Base-by-base conservation (phyloP, 2,113 vertebrate genomes). In the Tricholaema leucomelas region DNA sequence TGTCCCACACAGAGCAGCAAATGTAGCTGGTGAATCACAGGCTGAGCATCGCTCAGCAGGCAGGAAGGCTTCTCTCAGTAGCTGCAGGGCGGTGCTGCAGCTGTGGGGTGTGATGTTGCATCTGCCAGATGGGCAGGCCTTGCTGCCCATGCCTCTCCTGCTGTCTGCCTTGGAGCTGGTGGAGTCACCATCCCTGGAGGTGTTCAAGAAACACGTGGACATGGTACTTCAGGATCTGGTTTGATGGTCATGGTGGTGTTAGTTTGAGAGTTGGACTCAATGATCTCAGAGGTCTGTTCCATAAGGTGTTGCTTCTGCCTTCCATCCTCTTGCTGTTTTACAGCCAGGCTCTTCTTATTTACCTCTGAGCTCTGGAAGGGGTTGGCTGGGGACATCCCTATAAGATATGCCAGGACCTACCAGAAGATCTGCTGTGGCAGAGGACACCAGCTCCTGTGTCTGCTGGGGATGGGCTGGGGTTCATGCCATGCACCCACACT, bases 401-500 rank as follows among this genome's bases (percentile, higher is more conserved):
- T 3, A 6, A 27, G 3, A 27, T 6, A 4, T 61, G 5, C 64
- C 67, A 42, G 58, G 13, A 46, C 18, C 25, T 27, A 54, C 20
- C 27, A 14, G 91, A 40, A 69, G 60, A 65, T 69, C 31, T 0
- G 0, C 55, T 20, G 50, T 15, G 69, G 25, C 5, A 12, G n/a
- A 46, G n/a, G 65, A 46, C 36, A 38, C 7, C 38, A 56, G 27
- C 55, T 67, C 56, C 60, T 33, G 30, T 35, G 27, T 31, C 55
- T 16, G 1, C 4, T 13, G 56, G 38, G n/a, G 40, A 42, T 0
- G 6, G 55, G 19, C 36, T 81, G 59, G n/a, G 35, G 8, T 12
- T 40, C 69, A 70, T 40, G 38, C 35, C 20, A 28, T 0, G 0
- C 30, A 31, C 9, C 30, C 0, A 0, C 21, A 4, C 46, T 20